Conservation (phyloP, 1,140 invertebrate species). For the Samia ricini region DNA sequence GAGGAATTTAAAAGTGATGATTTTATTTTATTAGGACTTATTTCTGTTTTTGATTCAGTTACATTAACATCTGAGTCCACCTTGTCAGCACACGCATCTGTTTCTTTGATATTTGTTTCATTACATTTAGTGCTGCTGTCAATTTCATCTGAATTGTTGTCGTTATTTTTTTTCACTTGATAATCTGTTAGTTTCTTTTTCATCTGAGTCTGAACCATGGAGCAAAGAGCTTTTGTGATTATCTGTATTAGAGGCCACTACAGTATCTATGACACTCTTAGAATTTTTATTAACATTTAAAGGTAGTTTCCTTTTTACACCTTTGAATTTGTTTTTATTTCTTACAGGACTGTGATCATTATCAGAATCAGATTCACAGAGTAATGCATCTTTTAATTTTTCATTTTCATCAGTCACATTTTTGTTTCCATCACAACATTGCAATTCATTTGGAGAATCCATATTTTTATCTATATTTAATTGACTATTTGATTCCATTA, state of each 20-base stretch:
- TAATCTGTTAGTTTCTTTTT: background rate
- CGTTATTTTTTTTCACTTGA: background rate
- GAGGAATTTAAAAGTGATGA: slow-evolving; percentile 31
- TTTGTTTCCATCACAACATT: no score
- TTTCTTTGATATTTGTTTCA: background rate
- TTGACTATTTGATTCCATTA: no score
- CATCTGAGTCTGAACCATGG: background rate
- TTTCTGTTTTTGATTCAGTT: background rate
- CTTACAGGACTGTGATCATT: background rate
- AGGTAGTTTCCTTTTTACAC: no score
- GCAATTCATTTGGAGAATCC: background rate
- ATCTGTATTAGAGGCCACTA: background rate
- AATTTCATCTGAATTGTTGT: background rate
- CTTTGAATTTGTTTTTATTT: background rate
- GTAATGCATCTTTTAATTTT: background rate
- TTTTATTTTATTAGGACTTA: slow-evolving; percentile 19
- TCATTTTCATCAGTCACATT: background rate
- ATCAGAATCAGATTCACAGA: slow-evolving; percentile 1
- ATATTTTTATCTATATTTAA: background rate
- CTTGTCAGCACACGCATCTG: background rate
- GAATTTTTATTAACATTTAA: background rate
- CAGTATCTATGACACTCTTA: background rate
- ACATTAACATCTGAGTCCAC: background rate
- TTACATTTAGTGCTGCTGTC: background rate
- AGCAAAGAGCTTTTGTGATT: background rate